Evolutionary conservation across 2,797 vertebrate genomes (phyloP), one percentile per base, ranked within the genome.

Genomic region (Monodelphis domestica): DNA sequence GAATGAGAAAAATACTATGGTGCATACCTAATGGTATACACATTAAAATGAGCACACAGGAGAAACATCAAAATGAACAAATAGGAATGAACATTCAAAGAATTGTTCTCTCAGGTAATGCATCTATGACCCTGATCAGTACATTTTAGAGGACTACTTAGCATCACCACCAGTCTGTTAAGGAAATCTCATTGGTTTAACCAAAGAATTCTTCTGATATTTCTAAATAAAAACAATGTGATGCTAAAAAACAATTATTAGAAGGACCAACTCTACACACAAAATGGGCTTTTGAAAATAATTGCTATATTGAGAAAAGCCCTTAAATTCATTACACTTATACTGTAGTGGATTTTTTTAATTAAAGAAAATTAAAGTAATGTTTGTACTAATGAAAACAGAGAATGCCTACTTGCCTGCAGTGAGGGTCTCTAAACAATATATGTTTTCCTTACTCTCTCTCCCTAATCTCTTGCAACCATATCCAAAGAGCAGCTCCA

Each of bases 151-250:
- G 90, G 96, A 97, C 96, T 94, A 92, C 90, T 97, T 98, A 98
- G 96, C 95, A 95, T 94, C 29, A 84, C 93, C 84, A 97, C 93
- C 59, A 97, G 94, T 94, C 96, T 97, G 93, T 95, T 98, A 97
- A 95, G 92, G 97, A 96, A 97, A 97, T 96, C 96, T 94, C 96
- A 94, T 92, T 98, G 95, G 91, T 96, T 96, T 97, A 95, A 94
- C 91, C 93, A 96, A 97, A 96, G 95, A 95, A 97, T 96, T 97
- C 91, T 91, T 98, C 95, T 97, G 94, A 98, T 97, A 97, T 98
- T 98, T 96, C 95, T 95, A 96, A 96, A 92, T 97, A 93, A 97
- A 97, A 97, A 96, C 95, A 95, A 30, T 55, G 91, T 90, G 90
- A 95, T 94, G 78, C 92, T n/a, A n/a, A 95, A 93, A 95, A 95